Evolutionary conservation across 2,113 vertebrate species (phyloP).

Genomic region (Odontophorus gujanensis): DNA sequence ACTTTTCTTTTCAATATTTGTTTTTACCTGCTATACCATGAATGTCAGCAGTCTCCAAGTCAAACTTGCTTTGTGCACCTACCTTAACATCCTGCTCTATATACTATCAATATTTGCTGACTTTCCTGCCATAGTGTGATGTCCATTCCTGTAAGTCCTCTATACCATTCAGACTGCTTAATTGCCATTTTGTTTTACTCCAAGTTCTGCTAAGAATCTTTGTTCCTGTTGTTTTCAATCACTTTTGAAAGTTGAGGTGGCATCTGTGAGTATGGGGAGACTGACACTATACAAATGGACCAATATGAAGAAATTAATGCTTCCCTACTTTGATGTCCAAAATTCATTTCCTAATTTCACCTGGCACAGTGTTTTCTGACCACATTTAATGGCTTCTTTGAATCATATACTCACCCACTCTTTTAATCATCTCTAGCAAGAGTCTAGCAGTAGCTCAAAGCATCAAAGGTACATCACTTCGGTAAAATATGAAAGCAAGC

Average conservation of each 20-base stretch:
- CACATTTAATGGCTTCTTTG: background rate
- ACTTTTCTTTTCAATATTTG: background rate
- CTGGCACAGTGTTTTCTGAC: background rate
- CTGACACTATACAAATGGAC: background rate
- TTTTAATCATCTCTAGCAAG: background rate
- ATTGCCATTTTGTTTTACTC: background rate
- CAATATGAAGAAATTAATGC: background rate
- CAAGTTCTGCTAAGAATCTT: background rate
- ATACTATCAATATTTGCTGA: background rate
- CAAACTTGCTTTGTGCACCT: background rate
- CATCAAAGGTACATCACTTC: background rate
- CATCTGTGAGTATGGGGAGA: background rate
- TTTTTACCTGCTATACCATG: background rate
- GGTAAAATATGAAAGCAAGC: background rate
- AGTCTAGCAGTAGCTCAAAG: background rate
- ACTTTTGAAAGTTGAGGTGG: background rate
- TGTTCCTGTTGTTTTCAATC: background rate
- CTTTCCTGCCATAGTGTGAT: background rate
- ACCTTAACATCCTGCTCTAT: background rate
- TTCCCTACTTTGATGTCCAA: background rate
- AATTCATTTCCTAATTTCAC: background rate
- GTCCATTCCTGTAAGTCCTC: background rate
- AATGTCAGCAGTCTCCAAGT: background rate
- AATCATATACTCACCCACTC: fast-evolving
- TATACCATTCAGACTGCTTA: background rate